phyloP scores from a whole-genome alignment of 2,888 invertebrate genomes.

The Melanotus villosus region DNA sequence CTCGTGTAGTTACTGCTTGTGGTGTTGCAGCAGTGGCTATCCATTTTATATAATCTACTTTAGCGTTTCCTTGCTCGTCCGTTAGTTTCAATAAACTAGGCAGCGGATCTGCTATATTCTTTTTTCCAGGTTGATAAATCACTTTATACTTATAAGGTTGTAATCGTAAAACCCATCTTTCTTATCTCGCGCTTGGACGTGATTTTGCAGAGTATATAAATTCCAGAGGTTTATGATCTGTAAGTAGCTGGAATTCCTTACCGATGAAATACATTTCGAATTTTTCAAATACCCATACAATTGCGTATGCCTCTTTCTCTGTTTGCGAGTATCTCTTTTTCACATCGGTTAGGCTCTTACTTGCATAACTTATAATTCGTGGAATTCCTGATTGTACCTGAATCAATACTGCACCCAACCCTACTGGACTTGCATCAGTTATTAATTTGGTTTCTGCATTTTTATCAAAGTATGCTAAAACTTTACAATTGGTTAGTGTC shows the following conservation, averaged over 20 bases:
- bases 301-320: slow-evolving; percentile 62
- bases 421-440: slow-evolving; percentile 15
- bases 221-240: slow-evolving; percentile 61
- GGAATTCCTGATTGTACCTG: neutral
- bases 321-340: slow-evolving; percentile 60
- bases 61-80: slow-evolving; percentile 34
- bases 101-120: slow-evolving; percentile 50
- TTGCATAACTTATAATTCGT: neutral
- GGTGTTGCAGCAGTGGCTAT: slow-evolving; percentile 43
- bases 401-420: neutral
- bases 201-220: slow-evolving; percentile 54
- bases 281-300: slow-evolving; percentile 63
- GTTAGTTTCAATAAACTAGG: slow-evolving; percentile 45
- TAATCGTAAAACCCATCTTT: slow-evolving; percentile 49
- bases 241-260: slow-evolving; percentile 51
- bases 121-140: slow-evolving; percentile 44
- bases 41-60: slow-evolving; percentile 47
- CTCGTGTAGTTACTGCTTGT: slow-evolving; percentile 40
- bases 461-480: neutral
- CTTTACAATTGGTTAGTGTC: neutral
- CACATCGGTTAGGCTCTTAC: slow-evolving; percentile 50
- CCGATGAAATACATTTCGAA: slow-evolving; percentile 52
- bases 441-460: neutral
- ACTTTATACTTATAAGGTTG: slow-evolving; percentile 46
- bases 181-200: slow-evolving; percentile 50